These are phyloP conservation scores for Microchrysa polita DNA, from an alignment of 2,888 invertebrate species.

Conservation along the genomic window DNA sequence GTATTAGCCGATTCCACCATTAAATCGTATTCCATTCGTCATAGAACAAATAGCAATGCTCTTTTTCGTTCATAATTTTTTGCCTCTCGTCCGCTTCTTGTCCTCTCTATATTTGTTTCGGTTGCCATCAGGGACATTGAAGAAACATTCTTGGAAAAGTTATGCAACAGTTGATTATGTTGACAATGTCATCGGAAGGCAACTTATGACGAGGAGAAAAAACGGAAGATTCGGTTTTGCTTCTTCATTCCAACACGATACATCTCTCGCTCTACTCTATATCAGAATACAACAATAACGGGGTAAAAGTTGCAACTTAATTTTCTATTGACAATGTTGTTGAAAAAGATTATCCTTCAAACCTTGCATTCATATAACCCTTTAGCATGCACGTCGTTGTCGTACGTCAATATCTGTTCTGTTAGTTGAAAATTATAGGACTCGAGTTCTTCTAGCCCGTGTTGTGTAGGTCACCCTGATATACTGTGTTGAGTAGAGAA, in stretches of 20 bases:
- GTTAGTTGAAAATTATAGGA: no score
- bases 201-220: not conserved
- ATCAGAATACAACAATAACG: no score
- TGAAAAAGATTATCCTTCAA: constrained; percentile 4
- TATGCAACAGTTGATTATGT: constrained; percentile 19
- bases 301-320: not conserved
- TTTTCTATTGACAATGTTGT: constrained; percentile 7
- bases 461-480: no score
- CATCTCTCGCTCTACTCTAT: no score
- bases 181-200: not conserved
- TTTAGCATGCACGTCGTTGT: no score
- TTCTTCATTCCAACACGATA: no score
- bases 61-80: not conserved
- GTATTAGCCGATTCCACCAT: not conserved
- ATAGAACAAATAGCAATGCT: not conserved
- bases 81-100: not conserved
- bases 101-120: no score
- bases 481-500: no score
- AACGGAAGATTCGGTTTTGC: not conserved
- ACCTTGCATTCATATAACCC: no score
- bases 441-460: no score
- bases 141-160: constrained; percentile 5
- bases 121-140: not conserved
- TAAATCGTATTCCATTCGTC: not conserved
- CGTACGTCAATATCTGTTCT: no score